Evolutionary conservation across 2,888 invertebrate species (phyloP), one percentile per base, ranked within the genome.

Genomic region (Oegoconia quadripuncta): DNA sequence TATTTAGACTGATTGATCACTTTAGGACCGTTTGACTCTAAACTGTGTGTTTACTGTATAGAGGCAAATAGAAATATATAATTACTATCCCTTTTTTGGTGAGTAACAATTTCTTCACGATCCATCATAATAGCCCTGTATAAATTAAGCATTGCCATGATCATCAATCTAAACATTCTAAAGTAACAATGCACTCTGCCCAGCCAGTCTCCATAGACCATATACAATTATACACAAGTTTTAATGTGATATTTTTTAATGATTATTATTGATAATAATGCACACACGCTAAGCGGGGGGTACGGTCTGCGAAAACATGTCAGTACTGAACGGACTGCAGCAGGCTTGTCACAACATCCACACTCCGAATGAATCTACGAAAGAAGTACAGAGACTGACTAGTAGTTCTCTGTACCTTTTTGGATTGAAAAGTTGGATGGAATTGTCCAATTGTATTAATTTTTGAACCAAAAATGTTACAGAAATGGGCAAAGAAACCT

Each of bases 151-250:
- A n/a, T n/a, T n/a, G n/a, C n/a, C 8, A 22, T 5, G 14, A 16
- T 13, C 32, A 42, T 37, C 37, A 29, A 36, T 37, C 14, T 46
- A 22, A 18, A 16, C 31, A 17, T 42, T 26, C 14, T 25, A 48
- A 43, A 45, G 12, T n/a, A 64, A 80, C 67, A 71, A 26, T 46
- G 64, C 67, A 68, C 55, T 83, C 67, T 83, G 72, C 41, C 48
- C 17, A 37, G 22, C 1, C 11, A 49, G 60, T 64, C 74, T 70
- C 86, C 80, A 82, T 78, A 80, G 78, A 63, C 75, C 68, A 76
- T 83, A 81, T 84, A 79, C 74, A 74, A 72, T 73, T 73, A 81
- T 76, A 78, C 82, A 84, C 70, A 67, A 60, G 78, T 80, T 79
- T 60, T 59, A 55, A 63, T 74, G 71, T 74, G 72, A 77, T 77